Conservation (phyloP, 2,113 vertebrate species). For the Turnix velox region DNA sequence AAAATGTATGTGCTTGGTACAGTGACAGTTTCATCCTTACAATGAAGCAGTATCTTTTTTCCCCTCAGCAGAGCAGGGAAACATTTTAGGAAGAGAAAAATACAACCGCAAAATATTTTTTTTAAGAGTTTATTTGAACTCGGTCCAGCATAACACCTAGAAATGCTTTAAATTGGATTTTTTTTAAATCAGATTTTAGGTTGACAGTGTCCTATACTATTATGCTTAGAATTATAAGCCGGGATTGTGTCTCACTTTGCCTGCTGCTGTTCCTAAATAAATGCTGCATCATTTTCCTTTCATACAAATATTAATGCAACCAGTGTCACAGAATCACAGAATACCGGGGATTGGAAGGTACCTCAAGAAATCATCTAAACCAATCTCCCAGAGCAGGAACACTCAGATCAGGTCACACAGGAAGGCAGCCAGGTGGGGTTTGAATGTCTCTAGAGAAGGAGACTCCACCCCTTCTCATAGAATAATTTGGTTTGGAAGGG, state of each 20-base stretch:
- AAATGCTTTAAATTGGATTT: conserved; percentile 3
- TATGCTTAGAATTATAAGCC: not conserved
- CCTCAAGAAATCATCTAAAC: no score
- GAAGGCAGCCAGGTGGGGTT: no score
- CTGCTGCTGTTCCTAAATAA: not conserved
- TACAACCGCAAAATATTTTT: conserved; percentile 25
- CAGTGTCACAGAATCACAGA: no score
- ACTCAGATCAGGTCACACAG: no score
- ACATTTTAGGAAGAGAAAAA: not conserved
- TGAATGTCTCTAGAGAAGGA: no score
- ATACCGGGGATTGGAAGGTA: no score
- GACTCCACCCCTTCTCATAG: no score
- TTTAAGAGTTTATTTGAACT: conserved; percentile 25
- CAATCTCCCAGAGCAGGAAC: no score
- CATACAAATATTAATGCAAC: not conserved
- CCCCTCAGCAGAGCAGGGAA: not conserved
- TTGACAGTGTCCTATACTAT: not conserved
- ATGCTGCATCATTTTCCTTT: not conserved
- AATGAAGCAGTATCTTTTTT: not conserved
- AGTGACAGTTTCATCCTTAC: not conserved
- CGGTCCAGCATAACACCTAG: conserved; percentile 8
- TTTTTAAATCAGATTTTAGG: conserved; percentile 2
- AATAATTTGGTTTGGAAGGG: no score
- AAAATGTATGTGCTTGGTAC: not conserved
- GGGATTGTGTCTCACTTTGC: not conserved